These are phyloP conservation scores for Drosophila bunnanda DNA, from an alignment of 2,888 invertebrate species.

Conservation along the genomic window DNA sequence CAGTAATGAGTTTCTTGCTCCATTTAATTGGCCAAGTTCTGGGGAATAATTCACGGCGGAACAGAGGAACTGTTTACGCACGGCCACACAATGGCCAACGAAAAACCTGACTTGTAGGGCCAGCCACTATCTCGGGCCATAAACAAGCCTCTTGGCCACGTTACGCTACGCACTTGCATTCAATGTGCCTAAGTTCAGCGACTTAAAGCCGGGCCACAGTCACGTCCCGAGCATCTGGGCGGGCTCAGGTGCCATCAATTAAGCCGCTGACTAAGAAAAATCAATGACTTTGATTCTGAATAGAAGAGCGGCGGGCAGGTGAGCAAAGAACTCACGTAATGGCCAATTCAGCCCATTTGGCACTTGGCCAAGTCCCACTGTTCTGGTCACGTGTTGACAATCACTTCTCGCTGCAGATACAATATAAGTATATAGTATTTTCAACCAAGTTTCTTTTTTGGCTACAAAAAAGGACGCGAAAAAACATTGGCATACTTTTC, in stretches of 20 bases:
- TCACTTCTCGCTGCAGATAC: conserved; percentile 19
- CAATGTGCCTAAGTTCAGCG: conserved; percentile 14
- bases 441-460: conserved; percentile 23
- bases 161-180: conserved; percentile 34
- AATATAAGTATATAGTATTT: conserved; percentile 5
- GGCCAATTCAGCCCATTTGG: conserved; percentile 66
- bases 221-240: conserved; percentile 24
- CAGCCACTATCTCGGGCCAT: conserved; percentile 10
- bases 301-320: conserved; percentile 34
- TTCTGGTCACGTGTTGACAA: conserved; percentile 41
- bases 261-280: conserved; percentile 54
- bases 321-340: conserved; percentile 47
- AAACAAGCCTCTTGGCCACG: conserved; percentile 20
- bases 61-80: conserved; percentile 52
- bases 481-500: conserved; percentile 58
- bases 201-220: conserved; percentile 20
- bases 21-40: conserved; percentile 62
- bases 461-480: conserved; percentile 17
- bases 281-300: conserved; percentile 62
- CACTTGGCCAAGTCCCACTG: conserved; percentile 50
- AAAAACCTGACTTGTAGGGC: conserved; percentile 21
- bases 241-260: conserved; percentile 44
- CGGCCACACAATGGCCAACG: conserved; percentile 41
- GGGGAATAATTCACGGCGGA: conserved; percentile 47
- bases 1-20: conserved; percentile 77